phyloP scores from a whole-genome alignment of 2,888 invertebrate species.

The Isoperla grammatica region DNA sequence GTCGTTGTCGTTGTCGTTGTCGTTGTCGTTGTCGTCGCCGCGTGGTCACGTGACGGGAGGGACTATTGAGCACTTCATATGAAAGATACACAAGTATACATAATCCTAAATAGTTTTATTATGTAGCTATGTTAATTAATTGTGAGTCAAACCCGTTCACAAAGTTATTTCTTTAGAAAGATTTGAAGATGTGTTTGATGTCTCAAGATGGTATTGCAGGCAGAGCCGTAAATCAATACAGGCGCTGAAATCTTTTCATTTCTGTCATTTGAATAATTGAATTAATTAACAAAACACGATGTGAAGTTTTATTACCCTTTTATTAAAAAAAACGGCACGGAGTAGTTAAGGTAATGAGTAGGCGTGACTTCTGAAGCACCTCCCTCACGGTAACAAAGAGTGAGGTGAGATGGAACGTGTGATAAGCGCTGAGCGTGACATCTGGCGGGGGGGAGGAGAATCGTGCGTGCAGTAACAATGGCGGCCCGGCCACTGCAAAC shows the following conservation, averaged over 20 bases:
- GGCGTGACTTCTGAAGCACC: conserved; percentile 18
- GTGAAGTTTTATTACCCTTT: not conserved
- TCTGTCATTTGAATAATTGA: not conserved
- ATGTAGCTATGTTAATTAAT: not conserved
- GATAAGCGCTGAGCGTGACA: conserved; percentile 28
- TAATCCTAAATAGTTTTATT: no score
- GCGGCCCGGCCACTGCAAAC: conserved; percentile 5
- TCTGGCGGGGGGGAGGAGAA: conserved; percentile 24
- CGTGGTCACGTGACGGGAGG: no score
- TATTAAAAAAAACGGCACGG: not conserved
- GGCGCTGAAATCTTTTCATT: not conserved
- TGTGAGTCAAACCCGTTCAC: not conserved
- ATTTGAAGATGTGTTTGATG: not conserved
- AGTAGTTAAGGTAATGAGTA: conserved; percentile 18
- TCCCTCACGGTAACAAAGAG: conserved; percentile 21
- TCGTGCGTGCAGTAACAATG: conserved; percentile 23
- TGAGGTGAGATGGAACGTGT: conserved; percentile 27
- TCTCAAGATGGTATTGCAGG: not conserved
- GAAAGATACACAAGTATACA: no score
- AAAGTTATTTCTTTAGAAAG: not conserved
- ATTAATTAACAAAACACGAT: not conserved
- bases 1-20: no score
- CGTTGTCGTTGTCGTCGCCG: no score
- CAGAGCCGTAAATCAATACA: not conserved
- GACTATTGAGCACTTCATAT: no score